Conservation (phyloP, 2,113 vertebrate genomes). For the Tylochromis polylepis region DNA sequence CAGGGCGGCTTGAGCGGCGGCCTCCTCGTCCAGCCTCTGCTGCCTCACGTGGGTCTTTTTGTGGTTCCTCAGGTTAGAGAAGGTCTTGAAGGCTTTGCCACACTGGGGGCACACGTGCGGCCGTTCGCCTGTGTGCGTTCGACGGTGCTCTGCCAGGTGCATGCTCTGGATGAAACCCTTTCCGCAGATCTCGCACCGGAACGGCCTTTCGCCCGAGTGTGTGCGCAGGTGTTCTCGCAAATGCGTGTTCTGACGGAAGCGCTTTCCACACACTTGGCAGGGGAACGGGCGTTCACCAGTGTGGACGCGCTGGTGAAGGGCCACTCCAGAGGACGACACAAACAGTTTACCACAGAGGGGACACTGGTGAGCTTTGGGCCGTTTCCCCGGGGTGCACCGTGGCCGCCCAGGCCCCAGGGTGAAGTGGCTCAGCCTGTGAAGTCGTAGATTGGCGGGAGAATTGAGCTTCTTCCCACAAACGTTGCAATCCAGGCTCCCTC, state of each 20-base stretch:
- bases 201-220: conserved; percentile 83
- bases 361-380: conserved; percentile 78
- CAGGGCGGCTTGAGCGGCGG: conserved; percentile 11
- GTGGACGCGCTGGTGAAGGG: conserved; percentile 84
- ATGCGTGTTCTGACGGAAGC: conserved; percentile 87
- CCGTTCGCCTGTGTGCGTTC: conserved; percentile 82
- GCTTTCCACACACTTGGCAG: conserved; percentile 82
- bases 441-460: conserved; percentile 71
- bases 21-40: conserved; percentile 52
- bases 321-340: conserved; percentile 82
- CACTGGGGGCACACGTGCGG: conserved; percentile 80
- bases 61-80: conserved; percentile 88
- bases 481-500: conserved; percentile 62
- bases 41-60: conserved; percentile 81
- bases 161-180: conserved; percentile 88
- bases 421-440: conserved; percentile 71
- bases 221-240: conserved; percentile 87
- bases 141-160: conserved; percentile 84
- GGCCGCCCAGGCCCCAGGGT: conserved; percentile 39
- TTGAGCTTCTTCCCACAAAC: conserved; percentile 77
- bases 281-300: conserved; percentile 77
- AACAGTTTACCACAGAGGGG: conserved; percentile 81
- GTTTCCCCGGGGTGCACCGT: conserved; percentile 24
- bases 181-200: conserved; percentile 80
- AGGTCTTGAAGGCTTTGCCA: conserved; percentile 84